Conservation (phyloP, 2,113 vertebrate genomes). For the Galeopterus variegatus region DNA sequence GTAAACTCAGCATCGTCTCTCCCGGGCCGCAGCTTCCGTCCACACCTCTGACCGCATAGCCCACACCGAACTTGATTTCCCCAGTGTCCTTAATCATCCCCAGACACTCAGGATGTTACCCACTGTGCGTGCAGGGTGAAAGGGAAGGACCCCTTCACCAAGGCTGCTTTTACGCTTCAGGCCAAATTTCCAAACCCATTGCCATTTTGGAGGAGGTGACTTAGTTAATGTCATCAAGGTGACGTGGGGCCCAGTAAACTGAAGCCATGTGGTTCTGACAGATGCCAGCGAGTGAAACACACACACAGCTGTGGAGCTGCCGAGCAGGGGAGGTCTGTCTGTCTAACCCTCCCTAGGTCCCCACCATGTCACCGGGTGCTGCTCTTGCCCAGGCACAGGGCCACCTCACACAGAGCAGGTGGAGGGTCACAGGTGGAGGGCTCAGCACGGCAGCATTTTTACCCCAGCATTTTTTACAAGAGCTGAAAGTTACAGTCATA, state of each 20-base stretch:
- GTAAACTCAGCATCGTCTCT: constrained; percentile 82
- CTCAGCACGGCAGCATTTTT: neutral
- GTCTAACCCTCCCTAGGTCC: too few species aligned
- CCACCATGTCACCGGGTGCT: neutral
- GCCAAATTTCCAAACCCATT: neutral
- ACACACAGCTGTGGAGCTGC: neutral
- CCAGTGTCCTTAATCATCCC: constrained; percentile 61
- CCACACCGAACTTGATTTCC: constrained; percentile 68
- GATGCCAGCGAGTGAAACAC: neutral
- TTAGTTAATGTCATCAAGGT: constrained; percentile 29
- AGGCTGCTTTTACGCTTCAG: neutral
- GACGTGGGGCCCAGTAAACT: rapidly evolving
- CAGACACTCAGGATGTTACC: constrained; percentile 61
- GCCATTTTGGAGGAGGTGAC: neutral
- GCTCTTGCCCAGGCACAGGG: neutral
- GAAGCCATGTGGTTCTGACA: rapidly evolving
- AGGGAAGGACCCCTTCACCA: neutral
- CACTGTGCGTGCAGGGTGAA: neutral
- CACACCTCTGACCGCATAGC: constrained; percentile 57
- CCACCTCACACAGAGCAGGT: neutral
- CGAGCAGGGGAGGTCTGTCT: neutral
- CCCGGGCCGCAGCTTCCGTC: constrained; percentile 40
- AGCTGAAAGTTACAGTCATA: neutral
- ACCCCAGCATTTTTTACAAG: neutral
- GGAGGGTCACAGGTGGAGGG: neutral